A percentile compares a stretch with the other conserved stretches of the same genome.
phyloP scores from a whole-genome alignment of 2,888 invertebrate genomes.

The Labia minor region DNA sequence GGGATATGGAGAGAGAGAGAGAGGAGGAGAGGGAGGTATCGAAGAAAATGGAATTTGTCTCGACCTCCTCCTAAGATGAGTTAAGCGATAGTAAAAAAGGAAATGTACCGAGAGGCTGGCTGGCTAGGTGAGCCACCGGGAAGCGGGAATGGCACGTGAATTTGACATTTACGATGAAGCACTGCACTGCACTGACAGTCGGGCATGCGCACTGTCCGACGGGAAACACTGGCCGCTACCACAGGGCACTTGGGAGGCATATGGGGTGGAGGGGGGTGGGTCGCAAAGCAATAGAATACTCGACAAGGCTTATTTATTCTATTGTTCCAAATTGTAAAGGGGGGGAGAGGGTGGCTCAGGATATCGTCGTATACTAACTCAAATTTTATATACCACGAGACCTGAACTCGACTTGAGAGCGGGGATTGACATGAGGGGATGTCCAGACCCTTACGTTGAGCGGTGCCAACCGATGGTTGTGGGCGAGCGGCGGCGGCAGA shows the following conservation, averaged over 20 bases:
- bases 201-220: too few species aligned
- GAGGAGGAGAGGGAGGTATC: too few species aligned
- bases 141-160: too few species aligned
- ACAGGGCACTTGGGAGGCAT: background rate
- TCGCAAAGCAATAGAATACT: background rate
- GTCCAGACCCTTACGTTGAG: constrained; percentile 22
- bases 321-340: background rate
- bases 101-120: too few species aligned
- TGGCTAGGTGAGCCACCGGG: too few species aligned
- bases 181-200: too few species aligned
- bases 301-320: constrained; percentile 3
- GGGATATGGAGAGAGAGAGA: too few species aligned
- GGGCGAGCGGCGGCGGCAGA: constrained; percentile 8
- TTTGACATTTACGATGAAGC: too few species aligned
- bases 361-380: background rate
- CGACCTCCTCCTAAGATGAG: too few species aligned
- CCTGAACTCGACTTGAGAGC: background rate
- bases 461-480: constrained; percentile 21
- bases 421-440: background rate
- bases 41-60: too few species aligned
- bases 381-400: background rate
- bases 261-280: background rate
- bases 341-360: background rate
- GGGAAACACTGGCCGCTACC: too few species aligned
- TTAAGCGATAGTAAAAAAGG: too few species aligned